Evolutionary conservation across 1,140 invertebrate species (phyloP), one percentile per base, ranked within the genome.

Genomic region (Mycetomoellerius zeteki): DNA sequence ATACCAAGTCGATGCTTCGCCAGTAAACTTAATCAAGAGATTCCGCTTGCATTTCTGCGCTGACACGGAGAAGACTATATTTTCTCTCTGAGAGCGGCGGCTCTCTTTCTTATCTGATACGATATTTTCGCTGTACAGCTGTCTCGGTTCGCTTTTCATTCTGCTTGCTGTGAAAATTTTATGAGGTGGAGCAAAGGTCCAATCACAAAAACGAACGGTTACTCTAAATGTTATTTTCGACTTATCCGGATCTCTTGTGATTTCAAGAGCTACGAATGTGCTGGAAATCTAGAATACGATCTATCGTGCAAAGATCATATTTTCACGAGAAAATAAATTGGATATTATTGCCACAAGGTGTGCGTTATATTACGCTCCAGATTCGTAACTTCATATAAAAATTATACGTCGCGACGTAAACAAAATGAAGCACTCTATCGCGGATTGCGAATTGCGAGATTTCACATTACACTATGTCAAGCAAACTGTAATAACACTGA

Each of bases 1-100:
- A 81, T 58, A 81, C 10, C 52, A n/a, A 50, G 37, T 86, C 37
- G 73, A 69, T 24, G 64, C 30, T 43, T 71, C 52, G 19, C 54
- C 50, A 71, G 58, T 90, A 88, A 90, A 90, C 89, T 90, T 86
- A 88, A 90, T 90, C 89, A 90, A 88, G 52, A 88, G 89, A 90
- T 90, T 88, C 82, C 89, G 88, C 88, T 90, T 90, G 82, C 86
- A 86, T 86, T 88, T 90, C 81, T 67, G 56, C 62, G 71, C 58
- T 67, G 76, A 60, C 37, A 54, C 54, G 84, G 76, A 54, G 64
- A 69, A 54, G 77, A 71, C 77, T 81, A 81, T 71, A 81, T 81
- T 81, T 21, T 80, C 37, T 69, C 30, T 10, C 82, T 43, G 10
- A 24, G 16, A 43, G 16, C 37, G 43, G 43, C 19, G 33, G 21